Evolutionary conservation across 2,888 invertebrate genomes (phyloP), one percentile per base, ranked within the genome.

Genomic region (Trachelus troglodyta): DNA sequence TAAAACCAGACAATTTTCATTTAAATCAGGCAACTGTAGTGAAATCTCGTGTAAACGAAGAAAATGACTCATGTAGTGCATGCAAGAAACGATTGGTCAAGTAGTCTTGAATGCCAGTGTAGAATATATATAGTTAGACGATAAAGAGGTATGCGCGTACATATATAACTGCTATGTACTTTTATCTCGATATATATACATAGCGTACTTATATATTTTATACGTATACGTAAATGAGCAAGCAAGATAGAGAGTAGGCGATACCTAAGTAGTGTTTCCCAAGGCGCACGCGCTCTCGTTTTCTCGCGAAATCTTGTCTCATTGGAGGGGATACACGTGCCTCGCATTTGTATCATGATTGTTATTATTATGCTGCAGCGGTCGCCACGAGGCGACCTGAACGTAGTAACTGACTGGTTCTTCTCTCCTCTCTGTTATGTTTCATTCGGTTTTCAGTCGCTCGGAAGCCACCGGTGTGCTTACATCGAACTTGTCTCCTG

Each of bases 281-380:
- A 34, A 80, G 77, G 79, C 79, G 81, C 77, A 69, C 77, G 81
- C 79, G 77, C 77, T 76, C 73, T 68, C 71, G 74, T 76, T 83
- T 83, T 84, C 82, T 80, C 81, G 83, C 84, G 84, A 80, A 83
- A 81, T 80, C 80, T 79, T 83, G 79, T 40, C 77, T 71, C 77
- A 35, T 75, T 78, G 79, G 85, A 80, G 86, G 85, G 85, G 86
- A 81, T 80, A 77, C 85, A 86, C 85, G 85, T 86, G 85, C 85
- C 85, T 76, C 77, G 75, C 77, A 83, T 85, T 86, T 85, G 86
- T 83, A 85, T 86, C 84, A 81, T 80, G 86, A 86, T 85, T 84
- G 81, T 84, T 80, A 84, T 83, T 76, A 83, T 31, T 75, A 31
- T 75, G 31, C 56, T 34, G 71, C 71, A 34, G 71, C 71, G 34